Base-by-base conservation (phyloP, 2,113 vertebrate genomes). In the Dasyornis broadbenti region DNA sequence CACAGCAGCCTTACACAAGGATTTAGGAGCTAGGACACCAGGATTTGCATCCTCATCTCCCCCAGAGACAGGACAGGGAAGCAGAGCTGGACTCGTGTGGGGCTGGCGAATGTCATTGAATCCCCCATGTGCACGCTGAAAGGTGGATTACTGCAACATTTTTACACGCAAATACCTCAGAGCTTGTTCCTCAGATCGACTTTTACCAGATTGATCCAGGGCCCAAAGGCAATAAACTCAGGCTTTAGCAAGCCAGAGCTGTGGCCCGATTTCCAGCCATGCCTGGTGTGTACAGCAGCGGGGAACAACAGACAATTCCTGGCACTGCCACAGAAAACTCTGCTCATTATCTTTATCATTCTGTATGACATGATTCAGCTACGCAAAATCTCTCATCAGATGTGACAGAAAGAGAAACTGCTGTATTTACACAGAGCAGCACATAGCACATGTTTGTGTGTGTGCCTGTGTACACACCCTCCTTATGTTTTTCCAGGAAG, bases 391-490 rank as follows among this genome's bases (percentile, higher is more conserved):
- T 80, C 59, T 28, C 49, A 50, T 88, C 63, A 70, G 75, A 85
- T 73, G 59, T 26, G 91, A 85, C 33, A 77, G 78, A 79, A 91
- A 88, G 50, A 49, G 70, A 86, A 82, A 65, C 59, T 95, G 90
- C 87, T 86, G 79, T 92, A 86, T 86, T 92, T 84, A 84, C 84
- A 61, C 0, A 37, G 82, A 80, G 79, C 33, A 66, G 71, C 82
- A 59, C 37, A 5, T 1, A 83, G 22, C 60, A 77, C 83, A n/a
- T 81, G 42, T 78, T 39, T 31, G 50, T n/a, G 66, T 49, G 18
- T 57, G 59, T 47, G 72, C 45, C 2, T 44, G 33, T 23, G 31
- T 7, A 70, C 59, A 24, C 64, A 73, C 16, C 27, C 88, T 77
- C 87, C 30, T 35, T 79, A 73, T 54, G 78, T 8, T 77, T 37